Percentiles rank a stretch among this genome's conserved stretches.
These are phyloP conservation scores for Tokudaia muenninki DNA, from an alignment of 2,797 vertebrate genomes.

Conservation along the genomic window DNA sequence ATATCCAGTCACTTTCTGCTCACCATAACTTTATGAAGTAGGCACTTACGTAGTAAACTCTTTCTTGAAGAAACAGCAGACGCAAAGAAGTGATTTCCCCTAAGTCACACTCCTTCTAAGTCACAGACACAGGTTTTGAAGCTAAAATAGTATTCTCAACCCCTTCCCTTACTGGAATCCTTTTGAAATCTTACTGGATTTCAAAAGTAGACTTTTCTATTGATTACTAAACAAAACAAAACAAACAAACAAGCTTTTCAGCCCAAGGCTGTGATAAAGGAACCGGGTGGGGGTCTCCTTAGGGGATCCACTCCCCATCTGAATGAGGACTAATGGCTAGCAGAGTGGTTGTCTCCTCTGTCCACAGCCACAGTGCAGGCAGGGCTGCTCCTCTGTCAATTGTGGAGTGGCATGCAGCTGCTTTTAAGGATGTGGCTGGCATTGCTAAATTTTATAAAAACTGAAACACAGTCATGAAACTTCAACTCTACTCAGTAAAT, in stretches of 20 bases:
- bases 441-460: background rate
- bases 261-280: background rate
- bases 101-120: background rate
- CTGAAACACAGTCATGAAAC: background rate
- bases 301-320: background rate
- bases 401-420: background rate
- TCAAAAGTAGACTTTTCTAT: slow-evolving; percentile 12
- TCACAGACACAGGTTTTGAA: background rate
- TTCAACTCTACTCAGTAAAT: background rate
- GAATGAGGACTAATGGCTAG: background rate
- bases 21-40: background rate
- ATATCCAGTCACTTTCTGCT: background rate
- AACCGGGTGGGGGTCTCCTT: background rate
- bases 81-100: background rate
- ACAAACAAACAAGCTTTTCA: slow-evolving; percentile 22
- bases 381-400: background rate
- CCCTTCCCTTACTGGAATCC: background rate
- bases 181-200: background rate
- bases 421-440: background rate
- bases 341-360: background rate
- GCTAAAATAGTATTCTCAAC: background rate
- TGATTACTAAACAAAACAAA: background rate
- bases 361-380: background rate
- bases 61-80: background rate
- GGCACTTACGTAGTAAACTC: background rate